Evolutionary conservation across 2,113 vertebrate species (phyloP).

Genomic region (Zootoca vivipara): DNA sequence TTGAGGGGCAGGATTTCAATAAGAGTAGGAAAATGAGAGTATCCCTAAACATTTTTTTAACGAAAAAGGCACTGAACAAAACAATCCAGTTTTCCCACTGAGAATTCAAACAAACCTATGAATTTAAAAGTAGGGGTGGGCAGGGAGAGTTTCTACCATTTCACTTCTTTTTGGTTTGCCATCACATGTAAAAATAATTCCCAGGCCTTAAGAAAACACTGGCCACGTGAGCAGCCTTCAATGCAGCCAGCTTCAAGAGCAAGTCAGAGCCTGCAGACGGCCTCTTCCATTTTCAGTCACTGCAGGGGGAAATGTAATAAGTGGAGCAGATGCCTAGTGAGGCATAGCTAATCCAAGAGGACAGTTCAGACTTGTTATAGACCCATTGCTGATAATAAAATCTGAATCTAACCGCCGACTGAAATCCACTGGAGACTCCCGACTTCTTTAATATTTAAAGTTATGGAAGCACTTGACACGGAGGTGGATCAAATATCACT

Average conservation of each 20-base stretch:
- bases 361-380: conserved; percentile 92
- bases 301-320: conserved; percentile 67
- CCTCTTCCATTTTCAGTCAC: conserved; percentile 70
- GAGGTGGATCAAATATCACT: conserved; percentile 87
- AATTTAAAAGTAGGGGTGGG: neutral
- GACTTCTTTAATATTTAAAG: conserved; percentile 92
- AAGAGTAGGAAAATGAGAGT: neutral
- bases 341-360: conserved; percentile 89
- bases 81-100: neutral
- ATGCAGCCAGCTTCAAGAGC: conserved; percentile 51
- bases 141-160: conserved; percentile 16
- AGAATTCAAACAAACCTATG: neutral
- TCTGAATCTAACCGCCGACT: conserved; percentile 85
- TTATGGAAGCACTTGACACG: conserved; percentile 88
- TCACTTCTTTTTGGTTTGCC: neutral
- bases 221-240: conserved; percentile 4
- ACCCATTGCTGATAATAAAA: conserved; percentile 90
- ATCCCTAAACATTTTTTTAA: neutral
- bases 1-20: too few relatives aligned
- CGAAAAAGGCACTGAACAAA: neutral
- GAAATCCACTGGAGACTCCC: conserved; percentile 80
- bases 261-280: conserved; percentile 70
- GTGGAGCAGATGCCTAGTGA: conserved; percentile 66
- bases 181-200: conserved; percentile 13
- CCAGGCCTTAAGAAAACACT: conserved; percentile 17